Conservation (phyloP, 2,797 vertebrate genomes). For the Leucoraja ocellata region DNA sequence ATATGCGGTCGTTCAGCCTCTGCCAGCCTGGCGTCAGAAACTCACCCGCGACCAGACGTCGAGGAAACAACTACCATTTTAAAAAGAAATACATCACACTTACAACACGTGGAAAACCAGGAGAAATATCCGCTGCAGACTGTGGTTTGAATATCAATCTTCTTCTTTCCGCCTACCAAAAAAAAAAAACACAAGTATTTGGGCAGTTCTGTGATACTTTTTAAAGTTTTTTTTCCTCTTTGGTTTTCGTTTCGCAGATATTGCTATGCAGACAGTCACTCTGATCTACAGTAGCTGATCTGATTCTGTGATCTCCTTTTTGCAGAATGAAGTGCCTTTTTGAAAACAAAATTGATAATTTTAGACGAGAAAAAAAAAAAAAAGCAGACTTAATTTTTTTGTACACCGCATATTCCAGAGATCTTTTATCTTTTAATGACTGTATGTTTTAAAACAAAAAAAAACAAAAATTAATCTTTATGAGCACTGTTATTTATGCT, state of each 20-base stretch:
- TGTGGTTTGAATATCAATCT: constrained; percentile 41
- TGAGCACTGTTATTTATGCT: constrained; percentile 63
- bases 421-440: constrained; percentile 77
- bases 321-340: constrained; percentile 98
- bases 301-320: constrained; percentile 80
- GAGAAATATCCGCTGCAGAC: not conserved
- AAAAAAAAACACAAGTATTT: constrained; percentile 45
- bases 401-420: constrained; percentile 79
- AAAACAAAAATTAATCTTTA: constrained; percentile 59
- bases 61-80: not conserved
- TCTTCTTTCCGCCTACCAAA: constrained; percentile 71
- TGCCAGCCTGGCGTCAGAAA: not conserved
- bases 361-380: constrained; percentile 62
- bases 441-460: constrained; percentile 77
- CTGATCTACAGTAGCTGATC: constrained; percentile 71
- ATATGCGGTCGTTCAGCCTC: not conserved
- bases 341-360: constrained; percentile 73
- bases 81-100: not conserved
- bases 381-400: constrained; percentile 64
- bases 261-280: constrained; percentile 78
- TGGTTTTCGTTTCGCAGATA: constrained; percentile 56
- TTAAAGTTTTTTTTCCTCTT: constrained; percentile 56
- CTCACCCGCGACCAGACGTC: not conserved
- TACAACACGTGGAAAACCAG: not conserved
- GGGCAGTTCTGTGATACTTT: constrained; percentile 52